Conservation (phyloP, 2,113 vertebrate species). For the Mormyrus iriodes region DNA sequence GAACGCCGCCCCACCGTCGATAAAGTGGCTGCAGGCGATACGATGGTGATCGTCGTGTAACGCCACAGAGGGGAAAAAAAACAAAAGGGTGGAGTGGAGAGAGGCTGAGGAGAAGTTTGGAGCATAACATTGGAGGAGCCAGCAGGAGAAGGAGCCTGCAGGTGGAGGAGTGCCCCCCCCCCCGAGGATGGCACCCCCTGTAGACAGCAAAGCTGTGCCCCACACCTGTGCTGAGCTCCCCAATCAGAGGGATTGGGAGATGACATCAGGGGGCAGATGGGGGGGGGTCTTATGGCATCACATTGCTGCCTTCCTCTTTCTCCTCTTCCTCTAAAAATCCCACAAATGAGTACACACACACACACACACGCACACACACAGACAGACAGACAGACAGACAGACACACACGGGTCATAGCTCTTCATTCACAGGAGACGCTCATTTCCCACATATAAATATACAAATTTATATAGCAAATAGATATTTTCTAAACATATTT, state of each 20-base stretch:
- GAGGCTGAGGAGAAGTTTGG: neutral
- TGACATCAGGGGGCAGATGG: slow-evolving; percentile 56
- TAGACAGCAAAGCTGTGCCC: slow-evolving; percentile 37
- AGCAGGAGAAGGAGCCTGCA: neutral
- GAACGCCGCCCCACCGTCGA: neutral
- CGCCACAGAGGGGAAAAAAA: neutral
- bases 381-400: neutral
- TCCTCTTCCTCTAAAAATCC: slow-evolving; percentile 8
- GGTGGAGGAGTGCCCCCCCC: neutral
- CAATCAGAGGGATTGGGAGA: slow-evolving; percentile 44
- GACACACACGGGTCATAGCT: slow-evolving; percentile 23
- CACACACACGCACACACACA: slow-evolving; percentile 17
- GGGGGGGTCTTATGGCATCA: slow-evolving; percentile 37
- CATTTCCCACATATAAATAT: slow-evolving; percentile 14
- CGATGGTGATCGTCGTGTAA: slow-evolving; percentile 4
- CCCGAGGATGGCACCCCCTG: slow-evolving; percentile 20
- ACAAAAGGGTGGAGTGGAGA: neutral
- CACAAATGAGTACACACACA: slow-evolving; percentile 15
- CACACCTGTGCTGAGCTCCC: slow-evolving; percentile 41
- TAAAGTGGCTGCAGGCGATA: neutral
- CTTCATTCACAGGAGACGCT: slow-evolving; percentile 25
- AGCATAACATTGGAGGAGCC: slow-evolving; percentile 35
- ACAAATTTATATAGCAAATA: neutral
- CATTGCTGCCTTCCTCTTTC: neutral
- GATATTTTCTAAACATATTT: neutral